Conservation (phyloP, 2,113 vertebrate genomes). For the Mastomys coucha region DNA sequence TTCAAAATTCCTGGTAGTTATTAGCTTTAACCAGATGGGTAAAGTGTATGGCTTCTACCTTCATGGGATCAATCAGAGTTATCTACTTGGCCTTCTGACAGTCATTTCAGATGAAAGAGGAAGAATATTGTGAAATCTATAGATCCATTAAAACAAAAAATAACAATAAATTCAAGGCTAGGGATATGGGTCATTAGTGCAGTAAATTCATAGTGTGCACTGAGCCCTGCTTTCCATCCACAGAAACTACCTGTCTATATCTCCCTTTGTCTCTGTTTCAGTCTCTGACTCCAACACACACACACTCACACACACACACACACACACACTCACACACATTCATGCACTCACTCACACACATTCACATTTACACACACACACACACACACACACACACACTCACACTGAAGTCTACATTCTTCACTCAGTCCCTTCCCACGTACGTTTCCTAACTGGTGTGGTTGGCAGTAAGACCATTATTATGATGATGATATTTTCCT, state of each 20-base stretch:
- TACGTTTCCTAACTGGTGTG: neutral
- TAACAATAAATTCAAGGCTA: neutral
- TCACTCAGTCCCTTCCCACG: neutral
- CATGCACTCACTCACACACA: neutral
- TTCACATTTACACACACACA: neutral
- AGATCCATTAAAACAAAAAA: neutral
- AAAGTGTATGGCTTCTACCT: neutral
- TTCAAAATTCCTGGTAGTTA: neutral
- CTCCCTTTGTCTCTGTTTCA: neutral
- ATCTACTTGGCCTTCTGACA: neutral
- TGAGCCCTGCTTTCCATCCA: neutral
- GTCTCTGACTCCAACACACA: neutral
- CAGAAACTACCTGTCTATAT: neutral
- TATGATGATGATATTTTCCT: neutral
- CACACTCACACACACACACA: neutral
- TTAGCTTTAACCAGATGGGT: neutral
- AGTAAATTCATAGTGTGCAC: neutral
- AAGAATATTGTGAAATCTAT: rapidly evolving
- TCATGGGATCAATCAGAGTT: no score
- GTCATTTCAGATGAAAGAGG: neutral
- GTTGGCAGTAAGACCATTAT: neutral
- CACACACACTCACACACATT: neutral
- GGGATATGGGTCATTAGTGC: neutral
- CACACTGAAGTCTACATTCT: neutral
- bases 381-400: neutral